phyloP scores from a whole-genome alignment of 2,113 vertebrate species.

The Petroica traversi region DNA sequence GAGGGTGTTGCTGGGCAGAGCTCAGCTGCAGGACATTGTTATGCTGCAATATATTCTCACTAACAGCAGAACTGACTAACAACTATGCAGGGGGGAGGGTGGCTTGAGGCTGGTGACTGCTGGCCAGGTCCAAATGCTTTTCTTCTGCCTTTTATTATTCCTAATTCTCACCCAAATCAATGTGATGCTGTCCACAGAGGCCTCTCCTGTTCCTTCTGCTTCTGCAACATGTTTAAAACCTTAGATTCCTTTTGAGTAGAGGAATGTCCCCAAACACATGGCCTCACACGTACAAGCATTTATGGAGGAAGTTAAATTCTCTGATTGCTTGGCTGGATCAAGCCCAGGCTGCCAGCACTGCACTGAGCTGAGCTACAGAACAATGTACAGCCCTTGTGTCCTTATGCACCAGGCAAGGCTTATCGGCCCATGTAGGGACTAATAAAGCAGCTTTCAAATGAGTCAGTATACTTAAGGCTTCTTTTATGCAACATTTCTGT shows the following conservation, averaged over 20 bases:
- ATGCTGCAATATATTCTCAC: background rate
- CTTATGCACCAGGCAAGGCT: background rate
- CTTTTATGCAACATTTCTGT: constrained; percentile 11
- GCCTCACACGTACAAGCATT: background rate
- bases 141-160: background rate
- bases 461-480: constrained; percentile 2
- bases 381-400: background rate
- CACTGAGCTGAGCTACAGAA: background rate
- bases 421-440: constrained; percentile 1
- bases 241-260: background rate
- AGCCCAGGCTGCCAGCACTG: background rate
- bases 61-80: background rate
- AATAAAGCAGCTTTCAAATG: constrained; percentile 17
- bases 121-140: background rate
- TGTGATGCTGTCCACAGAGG: background rate
- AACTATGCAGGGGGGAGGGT: accelerated
- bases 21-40: background rate
- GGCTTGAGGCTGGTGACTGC: background rate
- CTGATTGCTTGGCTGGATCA: constrained; percentile 15
- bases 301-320: constrained; percentile 30
- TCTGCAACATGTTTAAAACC: background rate
- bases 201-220: background rate
- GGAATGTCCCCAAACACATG: background rate
- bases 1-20: background rate
- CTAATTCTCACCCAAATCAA: background rate